A percentile compares a stretch with the other conserved stretches of the same genome.
These are phyloP conservation scores for Bradypodion ventrale DNA, from an alignment of 2,797 vertebrate species.

Conservation along the genomic window DNA sequence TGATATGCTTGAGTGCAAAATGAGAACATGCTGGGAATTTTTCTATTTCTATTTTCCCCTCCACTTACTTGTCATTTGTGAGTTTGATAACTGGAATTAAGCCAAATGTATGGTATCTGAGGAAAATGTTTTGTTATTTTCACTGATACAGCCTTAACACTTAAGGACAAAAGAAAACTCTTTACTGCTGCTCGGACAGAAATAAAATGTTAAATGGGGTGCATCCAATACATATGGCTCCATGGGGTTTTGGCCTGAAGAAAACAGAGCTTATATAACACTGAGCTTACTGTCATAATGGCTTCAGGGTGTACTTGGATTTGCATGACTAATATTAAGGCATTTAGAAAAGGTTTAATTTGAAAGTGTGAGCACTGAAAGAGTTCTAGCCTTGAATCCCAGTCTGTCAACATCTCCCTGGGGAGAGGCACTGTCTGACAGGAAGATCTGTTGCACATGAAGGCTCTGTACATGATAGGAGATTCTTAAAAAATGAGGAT, in stretches of 20 bases:
- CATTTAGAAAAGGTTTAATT: no score
- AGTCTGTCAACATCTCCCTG: no score
- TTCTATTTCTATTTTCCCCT: conserved; percentile 1
- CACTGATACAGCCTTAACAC: not conserved
- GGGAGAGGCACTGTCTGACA: no score
- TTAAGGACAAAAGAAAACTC: not conserved
- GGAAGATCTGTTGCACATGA: no score
- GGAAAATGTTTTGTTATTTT: not conserved
- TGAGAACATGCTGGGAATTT: conserved; percentile 20
- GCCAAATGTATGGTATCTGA: not conserved
- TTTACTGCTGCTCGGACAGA: not conserved
- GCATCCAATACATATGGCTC: not conserved
- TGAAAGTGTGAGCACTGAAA: no score
- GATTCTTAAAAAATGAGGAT: no score
- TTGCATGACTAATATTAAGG: not conserved
- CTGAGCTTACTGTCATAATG: no score
- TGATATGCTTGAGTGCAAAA: not conserved
- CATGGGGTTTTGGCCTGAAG: not conserved
- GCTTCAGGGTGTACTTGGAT: not conserved
- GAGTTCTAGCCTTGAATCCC: no score
- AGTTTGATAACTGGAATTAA: conserved; percentile 18
- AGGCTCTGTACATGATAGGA: no score
- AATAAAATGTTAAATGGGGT: not conserved
- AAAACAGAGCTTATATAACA: not conserved
- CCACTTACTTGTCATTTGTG: conserved; percentile 9